A percentile compares a stretch with the other conserved stretches of the same genome.
Conservation (phyloP, 2,797 vertebrate species). For the Phataginus tetradactyla region DNA sequence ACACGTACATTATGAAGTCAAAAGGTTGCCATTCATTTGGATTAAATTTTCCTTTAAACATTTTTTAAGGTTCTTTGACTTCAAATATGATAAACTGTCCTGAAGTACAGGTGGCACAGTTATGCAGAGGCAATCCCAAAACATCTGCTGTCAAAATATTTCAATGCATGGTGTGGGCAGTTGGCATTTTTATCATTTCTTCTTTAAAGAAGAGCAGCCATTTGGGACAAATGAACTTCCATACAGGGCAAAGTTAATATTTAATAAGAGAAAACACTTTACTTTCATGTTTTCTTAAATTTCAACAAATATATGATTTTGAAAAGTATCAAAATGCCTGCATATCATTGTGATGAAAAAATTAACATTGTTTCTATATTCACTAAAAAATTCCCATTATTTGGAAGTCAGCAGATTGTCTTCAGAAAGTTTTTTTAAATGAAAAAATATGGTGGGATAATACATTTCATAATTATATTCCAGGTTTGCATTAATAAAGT, state of each 20-base stretch:
- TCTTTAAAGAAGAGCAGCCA: slow-evolving; percentile 23
- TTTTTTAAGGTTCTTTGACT: slow-evolving; percentile 1
- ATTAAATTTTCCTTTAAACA: slow-evolving; percentile 49
- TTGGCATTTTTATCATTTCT: slow-evolving; percentile 32
- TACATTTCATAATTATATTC: slow-evolving; percentile 58
- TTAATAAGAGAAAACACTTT: slow-evolving; percentile 59
- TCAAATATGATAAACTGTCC: not conserved
- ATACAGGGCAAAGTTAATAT: slow-evolving; percentile 37
- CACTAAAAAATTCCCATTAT: slow-evolving; percentile 15
- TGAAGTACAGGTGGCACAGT: not conserved
- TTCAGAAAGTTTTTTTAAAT: slow-evolving; percentile 60
- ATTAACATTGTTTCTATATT: slow-evolving; percentile 17
- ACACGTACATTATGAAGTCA: not conserved
- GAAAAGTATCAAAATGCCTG: not conserved
- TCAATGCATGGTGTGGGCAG: not conserved
- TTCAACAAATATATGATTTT: slow-evolving; percentile 41
- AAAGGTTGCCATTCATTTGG: not conserved
- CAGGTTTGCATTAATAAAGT: slow-evolving; percentile 81
- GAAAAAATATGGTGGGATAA: slow-evolving; percentile 57
- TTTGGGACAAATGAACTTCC: slow-evolving; percentile 12
- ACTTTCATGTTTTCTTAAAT: slow-evolving; percentile 53
- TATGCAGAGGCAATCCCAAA: not conserved
- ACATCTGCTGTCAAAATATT: not conserved
- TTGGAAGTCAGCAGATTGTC: slow-evolving; percentile 32
- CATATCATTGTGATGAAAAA: slow-evolving; percentile 52